phyloP scores from a whole-genome alignment of 2,113 vertebrate species.

The Rhineura floridana region DNA sequence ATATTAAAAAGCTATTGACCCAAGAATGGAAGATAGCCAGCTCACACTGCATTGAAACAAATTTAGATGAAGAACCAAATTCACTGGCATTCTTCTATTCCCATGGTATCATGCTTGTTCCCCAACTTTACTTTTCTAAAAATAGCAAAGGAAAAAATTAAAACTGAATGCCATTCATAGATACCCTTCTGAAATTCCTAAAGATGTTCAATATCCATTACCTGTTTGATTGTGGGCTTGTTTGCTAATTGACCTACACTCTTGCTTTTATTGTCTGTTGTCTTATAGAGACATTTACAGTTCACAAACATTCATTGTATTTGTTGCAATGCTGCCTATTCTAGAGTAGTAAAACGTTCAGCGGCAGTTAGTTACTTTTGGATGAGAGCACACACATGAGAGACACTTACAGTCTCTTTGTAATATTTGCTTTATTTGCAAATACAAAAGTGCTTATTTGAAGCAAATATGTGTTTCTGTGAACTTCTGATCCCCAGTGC shows the following conservation, averaged over 20 bases:
- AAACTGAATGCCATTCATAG: constrained; percentile 61
- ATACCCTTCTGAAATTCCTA: constrained; percentile 63
- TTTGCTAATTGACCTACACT: constrained; percentile 24
- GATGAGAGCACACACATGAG: background rate
- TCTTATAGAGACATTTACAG: constrained; percentile 32
- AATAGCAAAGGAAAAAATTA: constrained; percentile 67
- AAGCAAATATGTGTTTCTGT: background rate
- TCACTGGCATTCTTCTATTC: constrained; percentile 77
- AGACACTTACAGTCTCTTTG: background rate
- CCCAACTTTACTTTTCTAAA: constrained; percentile 76
- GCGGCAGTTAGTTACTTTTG: background rate
- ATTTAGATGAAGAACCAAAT: constrained; percentile 74
- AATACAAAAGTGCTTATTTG: background rate
- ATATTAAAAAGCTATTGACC: constrained; percentile 60
- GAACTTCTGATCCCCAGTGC: background rate
- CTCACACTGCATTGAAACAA: constrained; percentile 74
- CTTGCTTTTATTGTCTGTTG: constrained; percentile 29
- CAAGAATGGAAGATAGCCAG: constrained; percentile 69
- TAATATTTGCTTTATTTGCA: background rate
- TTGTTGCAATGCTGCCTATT: constrained; percentile 32
- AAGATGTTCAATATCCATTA: constrained; percentile 55
- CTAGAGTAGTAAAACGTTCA: background rate
- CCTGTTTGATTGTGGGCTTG: constrained; percentile 29
- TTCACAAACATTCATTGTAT: constrained; percentile 26
- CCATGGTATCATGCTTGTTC: constrained; percentile 72